Base-by-base conservation (phyloP, 2,113 vertebrate species). In the Seriola quinqueradiata region DNA sequence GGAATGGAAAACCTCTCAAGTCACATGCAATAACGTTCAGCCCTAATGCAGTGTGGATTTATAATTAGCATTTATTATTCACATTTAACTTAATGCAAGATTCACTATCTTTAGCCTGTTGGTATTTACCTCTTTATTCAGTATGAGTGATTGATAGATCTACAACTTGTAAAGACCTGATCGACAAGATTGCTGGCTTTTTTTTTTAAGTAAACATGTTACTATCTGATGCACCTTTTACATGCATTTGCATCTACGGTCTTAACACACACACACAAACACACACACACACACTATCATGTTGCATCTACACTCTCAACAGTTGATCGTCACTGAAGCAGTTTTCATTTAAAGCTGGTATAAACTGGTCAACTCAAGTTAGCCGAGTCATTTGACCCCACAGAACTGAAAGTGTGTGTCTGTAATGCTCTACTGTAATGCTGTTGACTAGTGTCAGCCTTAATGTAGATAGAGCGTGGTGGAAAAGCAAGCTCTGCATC, bases 81-180 rank as follows among this genome's bases (percentile, higher is more conserved):
- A 88, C 76, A 85, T 83, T 79, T 72, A 2, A 57, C 57, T 7
- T 19, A 28, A 60, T 60, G 58, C 2, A 38, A 34, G 5, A 8
- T 63, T 68, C 28, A 58, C 55, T 32, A 19, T 38, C 5, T 23
- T 16, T 32, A 46, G 4, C n/a, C 44, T 50, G 52, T 5, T 60
- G 14, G 11, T 25, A 36, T 46, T 12, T 36, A 42, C 14, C 4
- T 48, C 4, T 61, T 52, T 2, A 69, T 78, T 5, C 40, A 4
- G 25, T 11, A 17, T 79, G n/a, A 32, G 63, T 42, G 42, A 79
- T 65, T 54, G 3, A 59, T 25, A 52, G 21, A 23, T n/a, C 64
- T 12, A 59, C 28, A 28, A 28, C 42, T 42, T 11, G 9, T 34
- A 17, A 21, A n/a, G 48, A 61, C 9, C 57, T 63, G 40, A 68